Conservation (phyloP, 2,113 vertebrate species). For the Scopus umbretta region DNA sequence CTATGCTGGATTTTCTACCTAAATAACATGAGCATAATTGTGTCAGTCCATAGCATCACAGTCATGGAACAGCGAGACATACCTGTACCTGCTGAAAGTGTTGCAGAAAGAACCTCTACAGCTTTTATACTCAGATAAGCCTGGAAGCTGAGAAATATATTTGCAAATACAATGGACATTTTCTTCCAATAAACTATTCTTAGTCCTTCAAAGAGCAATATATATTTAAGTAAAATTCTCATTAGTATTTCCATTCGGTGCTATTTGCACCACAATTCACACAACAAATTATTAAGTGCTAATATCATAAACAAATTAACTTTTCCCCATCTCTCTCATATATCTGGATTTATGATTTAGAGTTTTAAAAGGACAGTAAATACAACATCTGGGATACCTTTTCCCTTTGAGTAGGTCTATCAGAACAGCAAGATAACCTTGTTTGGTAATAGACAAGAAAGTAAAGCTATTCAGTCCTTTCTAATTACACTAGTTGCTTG, state of each 20-base stretch:
- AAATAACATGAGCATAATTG: not conserved
- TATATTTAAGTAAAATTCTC: not conserved
- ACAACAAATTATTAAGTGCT: not conserved
- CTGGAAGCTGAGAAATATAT: not conserved
- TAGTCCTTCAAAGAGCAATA: not conserved
- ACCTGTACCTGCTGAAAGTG: not conserved
- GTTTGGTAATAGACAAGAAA: not conserved
- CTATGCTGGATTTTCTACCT: not conserved
- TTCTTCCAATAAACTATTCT: not conserved
- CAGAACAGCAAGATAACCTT: not conserved
- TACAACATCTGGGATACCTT: not conserved
- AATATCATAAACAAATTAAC: not conserved
- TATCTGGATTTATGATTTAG: not conserved
- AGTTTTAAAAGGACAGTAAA: not conserved
- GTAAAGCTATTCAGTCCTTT: not conserved
- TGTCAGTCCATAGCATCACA: not conserved
- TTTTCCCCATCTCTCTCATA: not conserved
- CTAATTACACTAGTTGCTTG: not conserved
- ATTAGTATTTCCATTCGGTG: not conserved
- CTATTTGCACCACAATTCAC: not conserved
- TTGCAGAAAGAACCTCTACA: not conserved
- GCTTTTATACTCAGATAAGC: not conserved
- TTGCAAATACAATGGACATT: not conserved
- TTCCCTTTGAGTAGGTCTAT: not conserved
- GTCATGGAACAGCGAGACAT: not conserved